Evolutionary conservation across 2,888 invertebrate genomes (phyloP), one percentile per base, ranked within the genome.

Genomic region (Agrenia bidenticulata): DNA sequence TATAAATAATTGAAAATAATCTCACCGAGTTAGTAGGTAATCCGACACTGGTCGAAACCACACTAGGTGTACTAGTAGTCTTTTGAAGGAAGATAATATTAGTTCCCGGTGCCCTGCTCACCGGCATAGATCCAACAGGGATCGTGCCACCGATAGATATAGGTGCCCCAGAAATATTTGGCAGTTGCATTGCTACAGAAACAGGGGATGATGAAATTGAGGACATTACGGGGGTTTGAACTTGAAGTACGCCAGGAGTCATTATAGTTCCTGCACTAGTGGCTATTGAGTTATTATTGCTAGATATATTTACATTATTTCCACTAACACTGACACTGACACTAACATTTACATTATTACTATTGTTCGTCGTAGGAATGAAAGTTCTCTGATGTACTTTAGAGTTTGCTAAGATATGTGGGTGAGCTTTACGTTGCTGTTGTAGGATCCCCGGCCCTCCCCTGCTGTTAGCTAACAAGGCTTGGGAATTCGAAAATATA

Each of bases 71-170:
- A 15, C 58, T 60, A 53, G 57, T 64, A 41, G 69, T 55, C 64
- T 74, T 74, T 55, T 74, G 74, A 2, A 74, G 54, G 61, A 74
- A 73, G 42, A 73, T 73, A 50, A 74, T 71, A 51, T 73, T 74
- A 2, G 72, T 49, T 17, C 70, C 69, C 15, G 65, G 54, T 1
- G 64, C 15, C 45, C 45, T 26, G 58, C 41, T n/a, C 66, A 63
- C 21, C 66, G 69, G 23, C 67, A 68, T 24, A 65, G 59, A 15
- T 67, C 68, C 24, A 39, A 68, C 56, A n/a, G 70, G 70, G 9
- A 67, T 59, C 13, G 59, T 65, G 21, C 56, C 19, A 23, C 45
- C 45, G 9, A 45, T 5, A 11, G 2, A 5, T 19, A 45, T 17
- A 5, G 45, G 45, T 17, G n/a, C n/a, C 45, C 45, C 45, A 5